Conservation (phyloP, 2,797 vertebrate species). For the Hippopotamyrus pictus region DNA sequence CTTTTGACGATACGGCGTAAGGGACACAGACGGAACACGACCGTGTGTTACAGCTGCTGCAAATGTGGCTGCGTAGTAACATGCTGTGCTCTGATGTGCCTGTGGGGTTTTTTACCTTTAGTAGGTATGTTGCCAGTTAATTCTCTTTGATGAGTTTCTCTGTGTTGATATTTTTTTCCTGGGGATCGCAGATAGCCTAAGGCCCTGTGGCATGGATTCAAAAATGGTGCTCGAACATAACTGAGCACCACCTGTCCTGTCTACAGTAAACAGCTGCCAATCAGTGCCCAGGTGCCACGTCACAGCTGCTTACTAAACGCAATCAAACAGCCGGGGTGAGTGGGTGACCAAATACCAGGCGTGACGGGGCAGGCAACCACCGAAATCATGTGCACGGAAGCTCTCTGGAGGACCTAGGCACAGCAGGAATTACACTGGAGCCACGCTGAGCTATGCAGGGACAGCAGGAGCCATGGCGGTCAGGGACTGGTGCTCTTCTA, state of each 20-base stretch:
- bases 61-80: not conserved
- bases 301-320: not conserved
- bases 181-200: not conserved
- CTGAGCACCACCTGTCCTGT: conserved; percentile 42
- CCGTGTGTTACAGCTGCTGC: not conserved
- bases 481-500: not conserved
- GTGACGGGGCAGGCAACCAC: not conserved
- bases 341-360: conserved; percentile 7
- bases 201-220: conserved; percentile 38
- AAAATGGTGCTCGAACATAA: conserved; percentile 34
- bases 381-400: not conserved
- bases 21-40: too few relatives aligned
- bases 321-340: not conserved
- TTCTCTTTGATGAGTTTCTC: not conserved
- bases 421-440: not conserved
- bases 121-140: not conserved
- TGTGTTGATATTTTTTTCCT: not conserved
- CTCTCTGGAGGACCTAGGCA: not conserved
- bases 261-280: conserved; percentile 31
- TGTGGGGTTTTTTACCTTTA: not conserved
- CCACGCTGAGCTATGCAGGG: not conserved
- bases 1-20: not conserved
- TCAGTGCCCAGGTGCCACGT: conserved; percentile 24
- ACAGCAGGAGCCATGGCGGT: not conserved
- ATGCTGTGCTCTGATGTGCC: not conserved